phyloP scores from a whole-genome alignment of 2,888 invertebrate species.

The Eudasyphora cyanicolor region DNA sequence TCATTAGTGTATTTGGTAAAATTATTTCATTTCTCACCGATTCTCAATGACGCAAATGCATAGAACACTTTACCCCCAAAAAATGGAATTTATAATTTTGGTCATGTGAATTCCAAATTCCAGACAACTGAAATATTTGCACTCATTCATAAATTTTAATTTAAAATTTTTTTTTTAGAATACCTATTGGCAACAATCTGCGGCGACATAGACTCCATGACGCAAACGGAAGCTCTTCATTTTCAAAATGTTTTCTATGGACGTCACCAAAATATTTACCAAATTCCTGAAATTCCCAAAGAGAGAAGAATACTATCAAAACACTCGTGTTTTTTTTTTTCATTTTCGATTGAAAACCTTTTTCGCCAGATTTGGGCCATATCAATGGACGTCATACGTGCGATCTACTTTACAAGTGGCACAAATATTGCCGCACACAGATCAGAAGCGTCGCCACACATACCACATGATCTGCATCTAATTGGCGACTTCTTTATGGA shows the following conservation, averaged over 20 bases:
- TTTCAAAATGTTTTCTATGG: conserved; percentile 28
- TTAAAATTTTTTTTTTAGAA: neutral
- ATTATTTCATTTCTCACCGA: neutral
- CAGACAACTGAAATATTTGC: neutral
- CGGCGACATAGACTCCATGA: conserved; percentile 31
- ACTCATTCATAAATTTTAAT: neutral
- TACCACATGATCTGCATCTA: conserved; percentile 53
- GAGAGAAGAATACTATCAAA: neutral
- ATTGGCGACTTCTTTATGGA: conserved; percentile 48
- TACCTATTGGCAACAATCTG: neutral
- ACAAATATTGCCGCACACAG: conserved; percentile 10
- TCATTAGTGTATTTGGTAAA: no score
- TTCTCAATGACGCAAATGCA: neutral
- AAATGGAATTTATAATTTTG: neutral
- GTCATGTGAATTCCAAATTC: neutral
- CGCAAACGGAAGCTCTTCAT: conserved; percentile 58
- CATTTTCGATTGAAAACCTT: neutral
- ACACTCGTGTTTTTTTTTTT: neutral
- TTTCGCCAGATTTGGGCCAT: neutral
- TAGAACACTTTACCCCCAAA: neutral
- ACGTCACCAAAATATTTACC: conserved; percentile 44
- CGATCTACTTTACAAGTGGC: conserved; percentile 62
- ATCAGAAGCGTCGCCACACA: neutral
- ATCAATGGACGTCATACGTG: conserved; percentile 14
- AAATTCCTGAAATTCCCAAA: conserved; percentile 31